A percentile compares a stretch with the other conserved stretches of the same genome.
Evolutionary conservation across 2,797 vertebrate genomes (phyloP).

Genomic region (Emys orbicularis): DNA sequence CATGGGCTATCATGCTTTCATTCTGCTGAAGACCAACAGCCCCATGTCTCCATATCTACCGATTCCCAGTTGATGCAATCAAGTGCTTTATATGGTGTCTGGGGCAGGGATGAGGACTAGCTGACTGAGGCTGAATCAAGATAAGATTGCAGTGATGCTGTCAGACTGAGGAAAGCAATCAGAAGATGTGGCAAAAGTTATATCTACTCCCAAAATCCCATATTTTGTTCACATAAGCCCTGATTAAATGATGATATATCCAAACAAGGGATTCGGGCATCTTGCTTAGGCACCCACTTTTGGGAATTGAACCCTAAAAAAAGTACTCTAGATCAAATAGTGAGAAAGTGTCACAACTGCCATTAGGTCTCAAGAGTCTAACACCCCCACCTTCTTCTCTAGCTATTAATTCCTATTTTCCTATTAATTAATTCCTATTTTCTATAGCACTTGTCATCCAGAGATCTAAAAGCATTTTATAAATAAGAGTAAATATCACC

Average conservation of each 20-base stretch:
- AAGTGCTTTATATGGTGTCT: not conserved
- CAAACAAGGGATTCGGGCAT: not conserved
- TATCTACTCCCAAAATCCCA: not conserved
- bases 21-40: accelerated
- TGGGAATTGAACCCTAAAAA: not conserved
- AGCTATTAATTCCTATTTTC: not conserved
- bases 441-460: not conserved
- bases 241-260: not conserved
- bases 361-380: not conserved
- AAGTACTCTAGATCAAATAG: not conserved
- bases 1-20: not conserved
- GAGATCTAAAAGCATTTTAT: not conserved
- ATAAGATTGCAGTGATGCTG: not conserved
- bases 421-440: not conserved
- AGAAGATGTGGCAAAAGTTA: not conserved
- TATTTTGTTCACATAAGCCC: not conserved
- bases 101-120: not conserved
- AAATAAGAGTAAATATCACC: not conserved
- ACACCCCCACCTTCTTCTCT: not conserved
- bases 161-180: not conserved
- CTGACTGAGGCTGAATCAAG: not conserved
- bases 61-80: not conserved
- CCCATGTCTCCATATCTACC: not conserved
- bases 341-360: not conserved
- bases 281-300: not conserved